These are phyloP conservation scores for Cynoglossus semilaevis DNA, from an alignment of 2,113 vertebrate genomes.

Conservation along the genomic window DNA sequence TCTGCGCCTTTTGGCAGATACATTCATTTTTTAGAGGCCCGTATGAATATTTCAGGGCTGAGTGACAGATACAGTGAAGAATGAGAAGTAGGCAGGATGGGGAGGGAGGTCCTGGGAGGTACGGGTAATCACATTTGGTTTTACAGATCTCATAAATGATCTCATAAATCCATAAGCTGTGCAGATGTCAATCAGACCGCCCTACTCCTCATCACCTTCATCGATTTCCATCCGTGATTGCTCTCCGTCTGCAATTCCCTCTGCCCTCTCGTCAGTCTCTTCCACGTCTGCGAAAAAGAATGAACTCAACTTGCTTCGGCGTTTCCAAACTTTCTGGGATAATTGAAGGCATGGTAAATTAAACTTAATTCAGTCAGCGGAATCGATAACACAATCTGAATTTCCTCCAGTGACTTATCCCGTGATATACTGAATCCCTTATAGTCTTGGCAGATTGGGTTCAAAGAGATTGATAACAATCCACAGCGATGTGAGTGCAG, in stretches of 20 bases:
- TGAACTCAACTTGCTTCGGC: slow-evolving; percentile 8
- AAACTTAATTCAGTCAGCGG: slow-evolving; percentile 24
- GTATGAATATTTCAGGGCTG: slow-evolving; percentile 73
- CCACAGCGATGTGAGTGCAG: slow-evolving; percentile 34
- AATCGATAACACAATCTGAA: slow-evolving; percentile 19
- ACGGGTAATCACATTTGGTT: slow-evolving; percentile 67
- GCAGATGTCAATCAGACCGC: slow-evolving; percentile 60
- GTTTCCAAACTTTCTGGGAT: slow-evolving; percentile 14
- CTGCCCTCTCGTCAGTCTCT: slow-evolving; percentile 15
- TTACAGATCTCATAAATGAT: slow-evolving; percentile 67
- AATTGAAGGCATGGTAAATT: slow-evolving; percentile 22
- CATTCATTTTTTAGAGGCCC: slow-evolving; percentile 72
- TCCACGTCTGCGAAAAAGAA: slow-evolving; percentile 13
- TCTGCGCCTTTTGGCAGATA: slow-evolving; percentile 65
- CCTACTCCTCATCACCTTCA: slow-evolving; percentile 39
- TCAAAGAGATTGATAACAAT: slow-evolving; percentile 41
- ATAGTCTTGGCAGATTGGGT: slow-evolving; percentile 25
- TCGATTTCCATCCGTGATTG: slow-evolving; percentile 33
- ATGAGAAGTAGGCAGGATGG: slow-evolving; percentile 46
- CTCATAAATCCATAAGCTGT: slow-evolving; percentile 29
- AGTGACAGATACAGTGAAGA: slow-evolving; percentile 73
- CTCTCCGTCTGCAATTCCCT: slow-evolving; percentile 10
- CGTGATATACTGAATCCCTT: slow-evolving; percentile 17
- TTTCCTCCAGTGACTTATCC: slow-evolving; percentile 25
- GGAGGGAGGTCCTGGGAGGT: slow-evolving; percentile 46